These are phyloP conservation scores for Aromia moschata DNA, from an alignment of 2,888 invertebrate genomes.

Conservation along the genomic window DNA sequence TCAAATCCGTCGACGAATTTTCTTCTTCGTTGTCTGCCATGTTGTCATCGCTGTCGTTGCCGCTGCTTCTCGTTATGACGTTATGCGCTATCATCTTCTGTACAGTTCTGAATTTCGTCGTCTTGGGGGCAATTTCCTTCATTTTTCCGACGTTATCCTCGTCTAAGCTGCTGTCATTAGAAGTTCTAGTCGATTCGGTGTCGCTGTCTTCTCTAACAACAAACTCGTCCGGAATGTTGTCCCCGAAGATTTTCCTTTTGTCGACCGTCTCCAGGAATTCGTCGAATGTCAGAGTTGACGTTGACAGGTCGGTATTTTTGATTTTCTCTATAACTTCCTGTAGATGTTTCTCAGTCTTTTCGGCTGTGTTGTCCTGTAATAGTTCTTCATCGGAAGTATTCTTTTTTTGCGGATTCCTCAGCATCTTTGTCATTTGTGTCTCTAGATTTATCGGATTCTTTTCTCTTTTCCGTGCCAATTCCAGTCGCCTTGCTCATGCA, in stretches of 20 bases:
- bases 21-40: background rate
- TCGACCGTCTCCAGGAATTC: constrained; percentile 30
- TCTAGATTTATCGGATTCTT: background rate
- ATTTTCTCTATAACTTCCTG: constrained; percentile 23
- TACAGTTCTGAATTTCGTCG: background rate
- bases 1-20: background rate
- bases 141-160: background rate
- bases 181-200: background rate
- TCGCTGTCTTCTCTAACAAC: background rate
- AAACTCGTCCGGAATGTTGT: background rate
- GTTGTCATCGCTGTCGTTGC: constrained; percentile 7
- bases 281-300: constrained; percentile 33
- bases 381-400: background rate
- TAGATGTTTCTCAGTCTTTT: constrained; percentile 7
- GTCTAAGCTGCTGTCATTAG: background rate
- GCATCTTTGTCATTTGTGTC: too few relatives aligned
- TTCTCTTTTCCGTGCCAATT: background rate
- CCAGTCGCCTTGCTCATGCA: constrained; percentile 7
- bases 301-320: constrained; percentile 16
- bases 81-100: constrained; percentile 1
- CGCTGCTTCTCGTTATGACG: constrained; percentile 4
- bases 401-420: too few relatives aligned
- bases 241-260: constrained; percentile 17
- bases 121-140: background rate
- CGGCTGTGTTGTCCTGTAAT: background rate